phyloP scores from a whole-genome alignment of 2,888 invertebrate genomes.

The Zygogramma bicolorata region DNA sequence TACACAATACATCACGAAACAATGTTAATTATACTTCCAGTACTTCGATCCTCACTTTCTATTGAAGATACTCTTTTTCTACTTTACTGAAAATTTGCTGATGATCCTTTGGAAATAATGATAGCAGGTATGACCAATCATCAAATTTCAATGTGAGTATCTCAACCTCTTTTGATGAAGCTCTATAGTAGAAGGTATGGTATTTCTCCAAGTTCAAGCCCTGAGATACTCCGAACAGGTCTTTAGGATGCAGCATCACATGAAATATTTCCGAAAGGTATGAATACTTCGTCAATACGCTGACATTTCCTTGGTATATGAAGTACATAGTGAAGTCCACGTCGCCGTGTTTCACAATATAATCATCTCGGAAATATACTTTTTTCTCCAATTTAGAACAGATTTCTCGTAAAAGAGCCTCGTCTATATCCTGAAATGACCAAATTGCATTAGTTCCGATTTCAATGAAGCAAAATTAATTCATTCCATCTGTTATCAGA shows the following conservation, averaged over 20 bases:
- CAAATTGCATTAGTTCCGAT: background rate
- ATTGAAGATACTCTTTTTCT: conserved; percentile 32
- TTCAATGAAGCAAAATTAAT: too few species aligned
- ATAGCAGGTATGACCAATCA: conserved; percentile 69
- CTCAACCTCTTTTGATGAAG: conserved; percentile 68
- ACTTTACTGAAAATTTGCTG: conserved; percentile 53
- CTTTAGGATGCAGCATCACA: conserved; percentile 69
- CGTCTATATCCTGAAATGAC: conserved; percentile 63
- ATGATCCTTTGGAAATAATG: conserved; percentile 56
- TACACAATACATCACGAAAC: background rate
- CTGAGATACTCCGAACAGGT: conserved; percentile 72
- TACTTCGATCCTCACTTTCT: background rate
- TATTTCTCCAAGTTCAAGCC: conserved; percentile 69
- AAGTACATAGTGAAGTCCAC: conserved; percentile 72
- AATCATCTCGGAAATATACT: conserved; percentile 71
- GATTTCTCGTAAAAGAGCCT: conserved; percentile 69
- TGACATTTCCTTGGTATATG: conserved; percentile 71
- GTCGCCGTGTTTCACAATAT: conserved; percentile 71
- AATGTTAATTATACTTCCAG: background rate
- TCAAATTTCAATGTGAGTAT: conserved; percentile 68
- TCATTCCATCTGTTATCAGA: too few species aligned
- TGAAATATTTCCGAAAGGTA: conserved; percentile 68
- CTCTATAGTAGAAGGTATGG: conserved; percentile 71
- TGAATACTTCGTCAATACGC: conserved; percentile 70
- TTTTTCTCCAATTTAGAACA: conserved; percentile 69